Evolutionary conservation across 35 echinoderm and acorn worm species (phyloP), one percentile per base, ranked within the genome.

Genomic region (Chiridota heheva): DNA sequence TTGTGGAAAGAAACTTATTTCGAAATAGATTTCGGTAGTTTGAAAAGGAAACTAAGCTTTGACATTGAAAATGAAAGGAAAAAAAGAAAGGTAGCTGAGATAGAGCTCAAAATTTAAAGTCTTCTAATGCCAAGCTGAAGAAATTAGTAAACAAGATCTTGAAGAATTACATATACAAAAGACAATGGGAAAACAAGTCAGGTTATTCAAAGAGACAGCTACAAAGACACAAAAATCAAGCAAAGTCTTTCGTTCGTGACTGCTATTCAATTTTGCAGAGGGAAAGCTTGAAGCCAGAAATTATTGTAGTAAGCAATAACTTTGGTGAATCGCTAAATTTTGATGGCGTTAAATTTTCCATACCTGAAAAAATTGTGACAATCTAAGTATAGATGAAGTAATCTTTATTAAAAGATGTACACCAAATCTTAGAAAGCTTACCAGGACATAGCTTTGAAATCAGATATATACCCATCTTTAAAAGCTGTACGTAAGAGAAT

Each of bases 161-260:
- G 4, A 3, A 60, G 33, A 5, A 31, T 28, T 31, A 60, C 20
- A 24, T 58, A 4, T 24, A 4, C n/a, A 58, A 58, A 58, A 18
- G 30, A 60, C 26, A 60, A 24, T 60, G 58, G 58, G 33, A 60
- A 60, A 16, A 31, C 26, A 60, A 60, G 58, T 24, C 58, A 28
- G 24, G 33, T 28, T 60, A 60, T 60, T 60, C 58, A 28, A 31
- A 60, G 33, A 5, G 58, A 28, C 2, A 60, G 1, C 58, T 60
- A 60, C 58, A 31, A 28, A 60, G 58, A 60, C 58, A 60, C 20
- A 60, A 60, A 22, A 60, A 60, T 24, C 58, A 60, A 31, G 26
- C 33, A 31, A 1, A 28, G 26, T 2, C 6, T 1, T 60, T 7
- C 33, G 58, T 58, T 2, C n/a, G 30, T 16, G 30, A 16, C 30